These are phyloP conservation scores for Yasuhikotakia modesta DNA, from an alignment of 2,797 vertebrate genomes.

Conservation along the genomic window DNA sequence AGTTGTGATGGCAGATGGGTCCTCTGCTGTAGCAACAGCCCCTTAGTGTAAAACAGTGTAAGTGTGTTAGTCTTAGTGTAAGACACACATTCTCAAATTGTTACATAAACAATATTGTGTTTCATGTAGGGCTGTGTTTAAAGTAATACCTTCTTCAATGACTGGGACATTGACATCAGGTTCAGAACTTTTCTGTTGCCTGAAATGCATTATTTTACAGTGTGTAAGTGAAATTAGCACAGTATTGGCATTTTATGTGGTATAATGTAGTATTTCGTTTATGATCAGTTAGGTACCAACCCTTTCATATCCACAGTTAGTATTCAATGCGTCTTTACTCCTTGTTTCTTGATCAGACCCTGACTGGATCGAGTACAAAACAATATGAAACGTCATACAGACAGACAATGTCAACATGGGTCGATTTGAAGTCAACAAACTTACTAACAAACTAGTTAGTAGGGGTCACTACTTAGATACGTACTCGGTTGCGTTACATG, in stretches of 20 bases:
- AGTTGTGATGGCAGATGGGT: constrained; percentile 90
- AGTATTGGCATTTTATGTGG: neutral
- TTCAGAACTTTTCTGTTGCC: constrained; percentile 62
- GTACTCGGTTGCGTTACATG: neutral
- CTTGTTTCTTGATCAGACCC: constrained; percentile 2
- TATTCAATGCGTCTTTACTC: neutral
- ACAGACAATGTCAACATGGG: neutral
- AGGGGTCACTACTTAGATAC: constrained; percentile 5
- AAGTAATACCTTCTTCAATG: constrained; percentile 60
- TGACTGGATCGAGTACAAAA: neutral
- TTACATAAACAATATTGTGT: neutral
- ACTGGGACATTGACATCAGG: constrained; percentile 58
- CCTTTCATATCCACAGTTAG: constrained; percentile 57
- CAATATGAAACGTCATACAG: neutral
- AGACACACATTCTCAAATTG: constrained; percentile 22
- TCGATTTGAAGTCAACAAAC: too few relatives aligned
- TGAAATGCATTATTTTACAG: constrained; percentile 40
- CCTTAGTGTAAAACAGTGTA: constrained; percentile 74
- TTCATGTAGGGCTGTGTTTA: too few relatives aligned
- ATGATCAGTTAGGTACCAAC: constrained; percentile 9
- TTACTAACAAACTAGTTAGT: neutral
- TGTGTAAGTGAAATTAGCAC: neutral
- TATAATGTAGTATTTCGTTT: neutral
- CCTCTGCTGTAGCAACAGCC: constrained; percentile 90
- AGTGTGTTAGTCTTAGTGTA: too few relatives aligned